Evolutionary conservation across 1,140 invertebrate genomes (phyloP).

Genomic region (Phthorimaea operculella): DNA sequence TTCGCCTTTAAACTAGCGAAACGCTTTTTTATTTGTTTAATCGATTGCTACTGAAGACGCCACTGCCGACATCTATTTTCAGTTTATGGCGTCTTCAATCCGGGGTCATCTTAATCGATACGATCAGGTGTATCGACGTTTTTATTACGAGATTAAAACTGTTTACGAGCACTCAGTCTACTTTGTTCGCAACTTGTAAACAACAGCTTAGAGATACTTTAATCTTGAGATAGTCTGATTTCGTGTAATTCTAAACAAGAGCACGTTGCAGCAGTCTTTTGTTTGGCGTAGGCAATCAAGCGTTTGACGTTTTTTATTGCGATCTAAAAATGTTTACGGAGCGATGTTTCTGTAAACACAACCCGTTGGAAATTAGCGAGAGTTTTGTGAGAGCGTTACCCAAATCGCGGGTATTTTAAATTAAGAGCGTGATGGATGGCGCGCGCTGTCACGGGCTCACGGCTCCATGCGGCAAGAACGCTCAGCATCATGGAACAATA

Average conservation of each 20-base stretch:
- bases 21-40: constrained; percentile 66
- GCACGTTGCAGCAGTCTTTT: constrained; percentile 20
- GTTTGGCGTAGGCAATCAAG: constrained; percentile 33
- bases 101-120: constrained; percentile 43
- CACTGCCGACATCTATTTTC: constrained; percentile 52
- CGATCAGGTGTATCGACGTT: constrained; percentile 54
- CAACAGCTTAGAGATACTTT: constrained; percentile 37
- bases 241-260: constrained; percentile 27
- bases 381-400: constrained; percentile 39
- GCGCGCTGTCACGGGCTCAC: constrained; percentile 48
- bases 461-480: constrained; percentile 41
- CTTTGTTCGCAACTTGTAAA: constrained; percentile 56
- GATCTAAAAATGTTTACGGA: constrained; percentile 35
- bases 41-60: constrained; percentile 61
- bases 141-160: constrained; percentile 59
- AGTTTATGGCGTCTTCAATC: constrained; percentile 51
- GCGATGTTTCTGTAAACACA: constrained; percentile 26
- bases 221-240: constrained; percentile 41
- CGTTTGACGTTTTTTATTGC: constrained; percentile 39
- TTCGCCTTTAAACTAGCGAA: constrained; percentile 59
- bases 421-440: constrained; percentile 64
- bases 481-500: constrained; percentile 51
- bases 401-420: constrained; percentile 63
- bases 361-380: constrained; percentile 51
- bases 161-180: constrained; percentile 59